Percentiles rank a stretch among this genome's conserved stretches.
These are phyloP conservation scores for Diarsia brunnea DNA, from an alignment of 2,888 invertebrate genomes.

Conservation along the genomic window DNA sequence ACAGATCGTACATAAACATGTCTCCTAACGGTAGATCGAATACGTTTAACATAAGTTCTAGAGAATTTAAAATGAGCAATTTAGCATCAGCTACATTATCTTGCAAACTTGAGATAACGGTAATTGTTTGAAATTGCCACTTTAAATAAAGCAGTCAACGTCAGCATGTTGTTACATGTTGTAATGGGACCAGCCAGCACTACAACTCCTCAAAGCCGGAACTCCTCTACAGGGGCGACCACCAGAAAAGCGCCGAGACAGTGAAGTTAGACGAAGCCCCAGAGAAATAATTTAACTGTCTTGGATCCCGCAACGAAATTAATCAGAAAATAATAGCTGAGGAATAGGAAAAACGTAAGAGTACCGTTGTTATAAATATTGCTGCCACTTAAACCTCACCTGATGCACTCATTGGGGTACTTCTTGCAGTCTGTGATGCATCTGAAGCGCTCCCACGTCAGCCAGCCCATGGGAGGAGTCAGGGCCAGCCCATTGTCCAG, in stretches of 20 bases:
- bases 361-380: background rate
- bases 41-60: slow-evolving; percentile 8
- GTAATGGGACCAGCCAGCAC: too few relatives aligned
- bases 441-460: slow-evolving; percentile 93
- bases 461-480: slow-evolving; percentile 94
- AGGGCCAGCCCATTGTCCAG: slow-evolving; percentile 92
- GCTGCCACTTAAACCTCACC: slow-evolving; percentile 81
- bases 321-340: too few relatives aligned
- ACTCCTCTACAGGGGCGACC: too few relatives aligned
- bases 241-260: too few relatives aligned
- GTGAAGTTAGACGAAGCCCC: too few relatives aligned
- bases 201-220: too few relatives aligned
- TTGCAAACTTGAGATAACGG: background rate
- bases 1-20: slow-evolving; percentile 48
- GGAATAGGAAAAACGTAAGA: too few relatives aligned
- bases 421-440: slow-evolving; percentile 92
- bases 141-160: background rate
- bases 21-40: slow-evolving; percentile 40
- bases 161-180: background rate
- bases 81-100: background rate
- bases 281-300: too few relatives aligned
- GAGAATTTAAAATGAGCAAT: background rate
- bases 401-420: slow-evolving; percentile 92
- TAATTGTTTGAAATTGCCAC: background rate
- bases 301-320: too few relatives aligned